A percentile compares a stretch with the other conserved stretches of the same genome.
phyloP scores from a whole-genome alignment of 1,140 invertebrate species.

The Brachionus calyciflorus region DNA sequence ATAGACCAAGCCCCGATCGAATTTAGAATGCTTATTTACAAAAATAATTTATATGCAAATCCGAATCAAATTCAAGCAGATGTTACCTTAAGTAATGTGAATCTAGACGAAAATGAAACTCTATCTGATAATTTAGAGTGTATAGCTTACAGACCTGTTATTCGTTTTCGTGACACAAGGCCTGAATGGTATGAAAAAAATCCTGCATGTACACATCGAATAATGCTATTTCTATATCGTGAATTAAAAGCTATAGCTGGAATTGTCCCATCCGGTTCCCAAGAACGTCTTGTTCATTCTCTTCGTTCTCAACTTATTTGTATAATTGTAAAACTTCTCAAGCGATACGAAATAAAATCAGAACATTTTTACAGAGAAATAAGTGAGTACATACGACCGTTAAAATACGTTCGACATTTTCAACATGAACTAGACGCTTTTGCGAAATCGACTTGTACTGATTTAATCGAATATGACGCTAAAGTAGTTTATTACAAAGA shows the following conservation, averaged over 20 bases:
- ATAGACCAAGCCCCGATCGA: slow-evolving; percentile 59
- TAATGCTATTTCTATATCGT: slow-evolving; percentile 81
- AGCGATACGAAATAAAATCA: slow-evolving; percentile 7
- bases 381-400: slow-evolving; percentile 11
- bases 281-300: neutral
- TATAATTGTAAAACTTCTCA: slow-evolving; percentile 20
- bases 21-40: slow-evolving; percentile 29
- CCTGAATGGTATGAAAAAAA: slow-evolving; percentile 72
- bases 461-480: slow-evolving; percentile 23
- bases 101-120: slow-evolving; percentile 62
- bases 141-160: neutral
- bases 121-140: slow-evolving; percentile 53
- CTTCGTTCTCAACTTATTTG: slow-evolving; percentile 12
- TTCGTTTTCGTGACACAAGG: slow-evolving; percentile 66
- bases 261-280: neutral
- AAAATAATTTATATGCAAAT: slow-evolving; percentile 20
- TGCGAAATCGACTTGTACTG: slow-evolving; percentile 28
- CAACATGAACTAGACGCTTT: slow-evolving; percentile 6
- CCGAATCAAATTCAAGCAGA: slow-evolving; percentile 28
- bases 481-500: slow-evolving; percentile 34
- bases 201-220: slow-evolving; percentile 72
- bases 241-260: slow-evolving; percentile 71
- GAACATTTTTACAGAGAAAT: slow-evolving; percentile 19
- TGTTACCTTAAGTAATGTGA: neutral
- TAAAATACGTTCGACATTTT: slow-evolving; percentile 35